Evolutionary conservation across 2,113 vertebrate genomes (phyloP), one percentile per base, ranked within the genome.

Genomic region (Orycteropus afer): DNA sequence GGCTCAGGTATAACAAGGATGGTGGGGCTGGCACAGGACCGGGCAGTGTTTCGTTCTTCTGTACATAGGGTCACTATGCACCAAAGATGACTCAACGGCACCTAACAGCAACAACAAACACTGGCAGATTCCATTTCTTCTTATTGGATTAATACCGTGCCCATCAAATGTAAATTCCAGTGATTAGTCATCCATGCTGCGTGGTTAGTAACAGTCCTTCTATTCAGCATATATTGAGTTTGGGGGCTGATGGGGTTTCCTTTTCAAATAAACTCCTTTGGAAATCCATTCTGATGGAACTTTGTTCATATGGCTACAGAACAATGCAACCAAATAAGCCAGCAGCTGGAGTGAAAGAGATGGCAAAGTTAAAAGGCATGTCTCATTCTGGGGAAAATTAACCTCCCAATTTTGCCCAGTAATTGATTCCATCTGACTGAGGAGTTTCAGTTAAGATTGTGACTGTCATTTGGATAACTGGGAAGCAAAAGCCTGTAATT

Each of bases 381-480:
- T 95, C 93, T 96, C 93, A 90, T 94, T 97, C 91, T 93, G 95
- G 86, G 92, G 94, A 78, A 97, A 97, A 97, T 97, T 95, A 97
- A 93, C 96, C 96, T 97, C 89, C 95, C 88, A 95, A 90, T 97
- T 94, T 95, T 95, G 81, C 67, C 51, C 95, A 94, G 93, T 94
- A 97, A 97, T 97, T 97, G 97, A 97, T 97, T 97, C 97, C 97
- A 97, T 98, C 95, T 98, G 97, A 95, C 90, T 29, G 76, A 95
- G 79, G 89, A 91, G 95, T 90, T 94, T 93, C 94, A 93, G 86
- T 81, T 92, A 97, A 2, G 9, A 89, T 17, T 59, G 91, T 89
- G 93, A 96, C 95, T 95, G 93, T 95, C 95, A 88, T 97, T 97
- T 97, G 74, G 93, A 89, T 59, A 87, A 85, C 97, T 73, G 92